Base-by-base conservation (phyloP, 2,113 vertebrate genomes). In the Ardeotis arabs region DNA sequence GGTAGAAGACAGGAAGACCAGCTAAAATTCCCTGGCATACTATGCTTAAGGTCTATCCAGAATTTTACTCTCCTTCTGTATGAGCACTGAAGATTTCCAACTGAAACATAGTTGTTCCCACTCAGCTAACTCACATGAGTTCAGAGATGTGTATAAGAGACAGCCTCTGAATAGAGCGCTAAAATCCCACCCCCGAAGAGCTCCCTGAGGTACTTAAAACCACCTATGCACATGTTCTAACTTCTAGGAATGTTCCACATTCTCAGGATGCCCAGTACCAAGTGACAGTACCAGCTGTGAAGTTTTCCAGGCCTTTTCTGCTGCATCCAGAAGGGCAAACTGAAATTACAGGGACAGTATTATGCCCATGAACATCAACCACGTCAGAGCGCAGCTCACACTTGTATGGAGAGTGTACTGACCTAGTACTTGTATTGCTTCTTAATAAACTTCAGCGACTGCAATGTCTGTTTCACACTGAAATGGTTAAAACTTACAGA, bases 81-180 rank as follows among this genome's bases (percentile, higher is more conserved):
- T 4, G 11, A 60, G 45, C 56, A 58, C 22, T 20, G 49, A 35
- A 69, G 31, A 76, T 52, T 63, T 66, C 69, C 47, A 50, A 9
- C 27, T 39, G 52, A 75, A 64, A 37, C 0, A 0, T 1, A 39
- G 25, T 6, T 33, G 11, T 24, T 84, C 20, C 64, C 37, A 23
- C 27, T 31, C 53, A 50, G 49, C 33, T 28, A 56, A 68, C 22
- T 49, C 24, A 16, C 0, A 0, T 29, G 41, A 73, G 41, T 59
- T 73, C 33, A 41, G 8, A 81, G 35, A n/a, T n/a, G n/a, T n/a
- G n/a, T n/a, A n/a, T n/a, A n/a, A n/a, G n/a, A n/a, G n/a, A n/a
- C n/a, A n/a, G n/a, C 19, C 31, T 68, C 70, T 62, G 53, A 73
- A 56, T 0, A 70, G 11, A 49, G 31, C 50, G 17, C 35, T 77